Evolutionary conservation across 2,113 vertebrate species (phyloP).

Genomic region (Zosterops lateralis): DNA sequence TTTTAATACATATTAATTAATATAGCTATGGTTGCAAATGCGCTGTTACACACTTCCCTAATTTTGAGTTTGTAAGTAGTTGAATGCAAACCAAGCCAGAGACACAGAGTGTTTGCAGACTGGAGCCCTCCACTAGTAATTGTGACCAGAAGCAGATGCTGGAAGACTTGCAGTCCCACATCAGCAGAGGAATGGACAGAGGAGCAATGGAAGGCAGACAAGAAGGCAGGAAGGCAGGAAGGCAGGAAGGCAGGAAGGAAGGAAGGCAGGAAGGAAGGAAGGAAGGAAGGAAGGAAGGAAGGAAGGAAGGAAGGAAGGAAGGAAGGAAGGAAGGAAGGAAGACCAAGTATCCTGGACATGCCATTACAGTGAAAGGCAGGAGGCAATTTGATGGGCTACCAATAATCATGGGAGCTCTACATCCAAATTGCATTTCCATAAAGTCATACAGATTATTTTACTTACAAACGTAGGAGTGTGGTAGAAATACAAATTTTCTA

Average conservation of each 20-base stretch:
- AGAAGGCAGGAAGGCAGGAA: not conserved
- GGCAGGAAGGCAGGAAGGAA: not conserved
- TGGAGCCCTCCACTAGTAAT: not conserved
- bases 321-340: not conserved
- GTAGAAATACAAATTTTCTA: not conserved
- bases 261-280: not conserved
- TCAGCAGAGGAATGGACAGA: not conserved
- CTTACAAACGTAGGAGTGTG: not conserved
- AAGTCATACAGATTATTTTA: not conserved
- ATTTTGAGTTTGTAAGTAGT: not conserved
- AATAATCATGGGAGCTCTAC: not conserved
- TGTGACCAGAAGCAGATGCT: not conserved
- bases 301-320: not conserved
- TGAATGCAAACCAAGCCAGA: not conserved
- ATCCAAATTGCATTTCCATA: not conserved
- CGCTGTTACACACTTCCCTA: not conserved
- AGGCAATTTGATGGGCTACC: not conserved
- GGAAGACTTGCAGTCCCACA: not conserved
- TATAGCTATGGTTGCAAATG: not conserved
- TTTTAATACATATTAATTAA: not conserved
- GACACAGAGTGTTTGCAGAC: not conserved
- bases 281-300: not conserved
- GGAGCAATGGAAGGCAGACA: not conserved
- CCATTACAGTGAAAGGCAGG: not conserved
- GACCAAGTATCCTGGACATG: accelerated